These are phyloP conservation scores for Scaptomyza caliginosa DNA, from an alignment of 2,888 invertebrate genomes.

Conservation along the genomic window DNA sequence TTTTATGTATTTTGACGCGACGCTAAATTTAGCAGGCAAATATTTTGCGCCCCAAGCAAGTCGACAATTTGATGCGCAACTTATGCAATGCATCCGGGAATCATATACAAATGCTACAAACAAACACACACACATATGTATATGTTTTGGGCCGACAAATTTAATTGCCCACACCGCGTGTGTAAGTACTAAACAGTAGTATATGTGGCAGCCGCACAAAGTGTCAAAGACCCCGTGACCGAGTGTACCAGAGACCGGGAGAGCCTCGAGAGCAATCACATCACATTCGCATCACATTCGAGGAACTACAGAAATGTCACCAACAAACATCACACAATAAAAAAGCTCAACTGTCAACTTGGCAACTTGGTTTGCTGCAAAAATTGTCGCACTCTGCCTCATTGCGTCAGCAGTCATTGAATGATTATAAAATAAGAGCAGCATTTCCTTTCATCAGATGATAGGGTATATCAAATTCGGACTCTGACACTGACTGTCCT, in stretches of 20 bases:
- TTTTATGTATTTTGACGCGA: constrained; percentile 70
- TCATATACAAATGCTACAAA: constrained; percentile 45
- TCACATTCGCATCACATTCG: constrained; percentile 1
- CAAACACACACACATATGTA: not conserved
- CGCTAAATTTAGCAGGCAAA: constrained; percentile 75
- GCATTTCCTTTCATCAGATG: not conserved
- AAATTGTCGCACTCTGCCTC: constrained; percentile 43
- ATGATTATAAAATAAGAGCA: constrained; percentile 27
- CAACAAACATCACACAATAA: constrained; percentile 16
- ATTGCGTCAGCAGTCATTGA: constrained; percentile 52
- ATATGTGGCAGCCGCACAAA: constrained; percentile 25
- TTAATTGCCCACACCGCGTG: constrained; percentile 60
- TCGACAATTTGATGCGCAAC: constrained; percentile 50
- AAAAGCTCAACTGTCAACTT: constrained; percentile 65
- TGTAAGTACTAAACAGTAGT: constrained; percentile 3
- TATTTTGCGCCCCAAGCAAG: constrained; percentile 62
- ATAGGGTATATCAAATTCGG: constrained; percentile 35
- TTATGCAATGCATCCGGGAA: constrained; percentile 73
- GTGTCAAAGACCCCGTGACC: constrained; percentile 83
- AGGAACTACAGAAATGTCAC: constrained; percentile 41
- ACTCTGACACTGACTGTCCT: not conserved
- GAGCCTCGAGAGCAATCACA: constrained; percentile 18
- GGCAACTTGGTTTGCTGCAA: constrained; percentile 56
- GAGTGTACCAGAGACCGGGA: constrained; percentile 70
- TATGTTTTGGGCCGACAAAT: constrained; percentile 43